These are phyloP conservation scores for Bergia sp. DNA, from an alignment of 92 coral and sea anemone genomes.

Conservation along the genomic window DNA sequence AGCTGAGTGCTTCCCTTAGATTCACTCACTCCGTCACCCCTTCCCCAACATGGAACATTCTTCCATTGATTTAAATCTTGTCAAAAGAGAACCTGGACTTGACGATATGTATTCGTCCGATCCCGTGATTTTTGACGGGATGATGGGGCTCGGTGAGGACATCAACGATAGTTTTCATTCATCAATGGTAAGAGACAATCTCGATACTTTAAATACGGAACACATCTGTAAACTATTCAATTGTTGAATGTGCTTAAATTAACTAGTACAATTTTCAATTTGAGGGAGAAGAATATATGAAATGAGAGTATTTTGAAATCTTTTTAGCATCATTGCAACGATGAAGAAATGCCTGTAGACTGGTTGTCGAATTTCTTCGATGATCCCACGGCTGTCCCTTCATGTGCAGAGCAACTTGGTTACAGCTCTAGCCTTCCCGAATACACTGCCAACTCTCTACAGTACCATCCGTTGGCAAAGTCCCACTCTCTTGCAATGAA, in stretches of 20 bases:
- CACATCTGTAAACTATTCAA: neutral
- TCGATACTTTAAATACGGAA: conserved; percentile 7
- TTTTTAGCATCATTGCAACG: conserved; percentile 64
- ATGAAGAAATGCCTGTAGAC: conserved; percentile 93
- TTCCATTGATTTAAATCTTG: conserved; percentile 84
- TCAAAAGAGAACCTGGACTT: conserved; percentile 86
- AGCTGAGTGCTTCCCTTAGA: conserved; percentile 13
- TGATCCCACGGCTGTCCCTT: conserved; percentile 68
- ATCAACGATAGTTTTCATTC: conserved; percentile 86
- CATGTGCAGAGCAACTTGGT: conserved; percentile 66
- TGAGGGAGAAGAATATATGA: neutral
- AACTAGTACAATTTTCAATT: conserved; percentile 1
- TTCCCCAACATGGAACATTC: conserved; percentile 69
- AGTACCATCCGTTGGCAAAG: conserved; percentile 63
- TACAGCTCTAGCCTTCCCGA: conserved; percentile 71
- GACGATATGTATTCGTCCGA: conserved; percentile 78
- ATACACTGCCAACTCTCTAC: conserved; percentile 64
- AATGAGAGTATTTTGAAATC: conserved; percentile 7
- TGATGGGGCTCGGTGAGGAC: conserved; percentile 78
- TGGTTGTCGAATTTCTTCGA: conserved; percentile 96
- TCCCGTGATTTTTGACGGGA: conserved; percentile 78
- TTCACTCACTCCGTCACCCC: conserved; percentile 36
- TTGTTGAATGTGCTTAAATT: conserved; percentile 30
- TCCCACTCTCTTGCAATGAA: conserved; percentile 68
- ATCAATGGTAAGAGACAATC: conserved; percentile 40